Evolutionary conservation across 1,140 invertebrate species (phyloP).

Genomic region (Neelides sp.): DNA sequence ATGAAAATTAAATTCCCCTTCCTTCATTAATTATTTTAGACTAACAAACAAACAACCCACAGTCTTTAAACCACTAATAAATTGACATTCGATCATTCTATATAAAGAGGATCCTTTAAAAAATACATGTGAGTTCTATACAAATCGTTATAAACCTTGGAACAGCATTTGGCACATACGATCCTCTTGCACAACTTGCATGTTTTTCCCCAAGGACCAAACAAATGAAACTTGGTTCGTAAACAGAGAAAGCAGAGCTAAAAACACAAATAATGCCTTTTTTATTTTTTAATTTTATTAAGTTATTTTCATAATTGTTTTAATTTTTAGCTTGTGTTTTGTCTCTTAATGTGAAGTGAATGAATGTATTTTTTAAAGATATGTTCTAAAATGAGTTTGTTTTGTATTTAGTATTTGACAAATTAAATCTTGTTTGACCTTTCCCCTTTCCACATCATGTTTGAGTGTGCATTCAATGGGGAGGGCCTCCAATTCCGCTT

Average conservation of each 20-base stretch:
- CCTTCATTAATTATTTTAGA: not conserved
- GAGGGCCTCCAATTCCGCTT: conserved; percentile 84
- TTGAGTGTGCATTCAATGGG: conserved; percentile 78
- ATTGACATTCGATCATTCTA: too few relatives aligned
- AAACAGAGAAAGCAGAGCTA: conserved; percentile 87
- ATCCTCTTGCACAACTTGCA: conserved; percentile 86
- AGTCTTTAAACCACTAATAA: too few relatives aligned
- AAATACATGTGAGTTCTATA: too few relatives aligned
- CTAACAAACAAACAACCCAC: not conserved
- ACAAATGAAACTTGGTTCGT: conserved; percentile 80
- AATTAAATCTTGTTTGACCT: conserved; percentile 48
- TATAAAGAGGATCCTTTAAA: too few relatives aligned
- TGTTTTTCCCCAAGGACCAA: conserved; percentile 83
- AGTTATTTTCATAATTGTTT: too few relatives aligned
- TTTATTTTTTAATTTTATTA: too few relatives aligned
- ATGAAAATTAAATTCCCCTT: too few relatives aligned
- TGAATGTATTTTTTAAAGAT: too few relatives aligned
- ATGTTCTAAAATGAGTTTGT: too few relatives aligned
- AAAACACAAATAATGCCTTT: conserved; percentile 33
- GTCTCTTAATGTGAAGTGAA: too few relatives aligned
- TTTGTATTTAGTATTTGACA: not conserved
- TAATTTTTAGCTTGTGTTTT: too few relatives aligned
- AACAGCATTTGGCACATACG: conserved; percentile 83
- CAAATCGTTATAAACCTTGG: conserved; percentile 51
- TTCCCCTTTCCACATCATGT: conserved; percentile 81